Evolutionary conservation across 23 tunicate species (phyloP).

Genomic region (Ciona savignyi): DNA sequence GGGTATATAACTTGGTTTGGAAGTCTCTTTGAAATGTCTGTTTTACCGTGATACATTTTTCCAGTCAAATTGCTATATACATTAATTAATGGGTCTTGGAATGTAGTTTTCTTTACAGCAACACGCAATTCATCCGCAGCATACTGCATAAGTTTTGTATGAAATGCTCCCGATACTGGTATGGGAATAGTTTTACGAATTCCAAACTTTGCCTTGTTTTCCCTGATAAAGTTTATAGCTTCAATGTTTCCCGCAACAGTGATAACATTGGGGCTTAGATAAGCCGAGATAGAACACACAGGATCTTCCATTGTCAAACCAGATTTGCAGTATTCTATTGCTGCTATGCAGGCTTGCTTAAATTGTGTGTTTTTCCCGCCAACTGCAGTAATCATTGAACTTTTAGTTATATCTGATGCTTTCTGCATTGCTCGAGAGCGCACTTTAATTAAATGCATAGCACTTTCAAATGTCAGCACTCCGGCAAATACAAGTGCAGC

Average conservation of each 20-base stretch:
- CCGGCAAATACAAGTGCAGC: constrained; percentile 87
- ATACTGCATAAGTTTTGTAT: constrained; percentile 54
- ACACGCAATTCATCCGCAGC: constrained; percentile 18
- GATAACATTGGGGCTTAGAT: constrained; percentile 49
- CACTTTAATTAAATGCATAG: constrained; percentile 34
- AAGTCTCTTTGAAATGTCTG: constrained; percentile 31
- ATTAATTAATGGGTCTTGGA: constrained; percentile 36
- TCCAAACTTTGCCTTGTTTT: constrained; percentile 8
- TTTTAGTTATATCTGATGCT: constrained; percentile 22
- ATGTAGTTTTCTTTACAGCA: constrained; percentile 13
- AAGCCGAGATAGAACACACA: constrained; percentile 54
- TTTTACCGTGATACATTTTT: constrained; percentile 17
- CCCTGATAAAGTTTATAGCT: constrained; percentile 41
- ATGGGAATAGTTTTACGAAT: constrained; percentile 39
- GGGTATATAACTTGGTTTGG: constrained; percentile 50
- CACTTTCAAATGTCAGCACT: constrained; percentile 70
- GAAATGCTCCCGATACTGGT: constrained; percentile 86
- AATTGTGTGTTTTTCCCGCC: constrained; percentile 54
- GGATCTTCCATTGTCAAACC: constrained; percentile 33
- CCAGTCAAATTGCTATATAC: constrained; percentile 73
- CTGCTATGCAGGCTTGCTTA: constrained; percentile 52
- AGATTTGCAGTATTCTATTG: constrained; percentile 43
- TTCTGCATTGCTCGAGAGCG: constrained; percentile 77
- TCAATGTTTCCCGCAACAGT: constrained; percentile 68
- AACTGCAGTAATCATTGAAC: constrained; percentile 55